Conservation (phyloP, 2,797 vertebrate species). For the Sebastes iracundus region DNA sequence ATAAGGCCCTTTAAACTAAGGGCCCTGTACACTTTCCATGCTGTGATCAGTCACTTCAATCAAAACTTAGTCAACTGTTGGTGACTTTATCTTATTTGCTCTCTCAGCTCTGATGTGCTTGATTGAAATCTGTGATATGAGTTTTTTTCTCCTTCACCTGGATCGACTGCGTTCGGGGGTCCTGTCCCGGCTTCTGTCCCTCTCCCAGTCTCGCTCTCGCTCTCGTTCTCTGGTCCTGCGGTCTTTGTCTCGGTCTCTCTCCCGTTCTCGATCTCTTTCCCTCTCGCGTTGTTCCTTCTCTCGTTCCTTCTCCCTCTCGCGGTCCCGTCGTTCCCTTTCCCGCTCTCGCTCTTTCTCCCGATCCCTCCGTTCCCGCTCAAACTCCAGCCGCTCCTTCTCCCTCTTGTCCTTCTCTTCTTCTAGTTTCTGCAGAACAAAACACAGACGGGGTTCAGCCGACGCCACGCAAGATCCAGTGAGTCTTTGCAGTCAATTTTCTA, state of each 20-base stretch:
- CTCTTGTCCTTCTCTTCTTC: constrained; percentile 97
- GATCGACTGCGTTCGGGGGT: constrained; percentile 88
- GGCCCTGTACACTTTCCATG: background rate
- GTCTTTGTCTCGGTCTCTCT: constrained; percentile 80
- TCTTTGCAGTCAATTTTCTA: constrained; percentile 46
- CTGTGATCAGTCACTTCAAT: background rate
- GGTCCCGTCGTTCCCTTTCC: constrained; percentile 78
- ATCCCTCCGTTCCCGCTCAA: constrained; percentile 87
- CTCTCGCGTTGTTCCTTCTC: constrained; percentile 84
- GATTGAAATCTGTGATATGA: no score
- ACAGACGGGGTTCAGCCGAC: constrained; percentile 67
- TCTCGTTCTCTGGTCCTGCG: constrained; percentile 84
- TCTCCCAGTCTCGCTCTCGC: constrained; percentile 83
- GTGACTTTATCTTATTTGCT: background rate
- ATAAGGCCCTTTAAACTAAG: background rate
- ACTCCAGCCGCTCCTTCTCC: constrained; percentile 91
- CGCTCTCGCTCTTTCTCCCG: constrained; percentile 74
- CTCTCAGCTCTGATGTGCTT: background rate
- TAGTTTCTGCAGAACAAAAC: constrained; percentile 97
- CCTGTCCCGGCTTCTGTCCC: constrained; percentile 78
- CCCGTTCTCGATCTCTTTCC: constrained; percentile 87
- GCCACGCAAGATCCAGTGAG: constrained; percentile 10
- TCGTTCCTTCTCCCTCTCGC: constrained; percentile 87
- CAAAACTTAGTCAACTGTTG: background rate
- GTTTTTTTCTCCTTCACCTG: constrained; percentile 78